Evolutionary conservation across 2,888 invertebrate genomes (phyloP).

Genomic region (Ischnus inquisitorius): DNA sequence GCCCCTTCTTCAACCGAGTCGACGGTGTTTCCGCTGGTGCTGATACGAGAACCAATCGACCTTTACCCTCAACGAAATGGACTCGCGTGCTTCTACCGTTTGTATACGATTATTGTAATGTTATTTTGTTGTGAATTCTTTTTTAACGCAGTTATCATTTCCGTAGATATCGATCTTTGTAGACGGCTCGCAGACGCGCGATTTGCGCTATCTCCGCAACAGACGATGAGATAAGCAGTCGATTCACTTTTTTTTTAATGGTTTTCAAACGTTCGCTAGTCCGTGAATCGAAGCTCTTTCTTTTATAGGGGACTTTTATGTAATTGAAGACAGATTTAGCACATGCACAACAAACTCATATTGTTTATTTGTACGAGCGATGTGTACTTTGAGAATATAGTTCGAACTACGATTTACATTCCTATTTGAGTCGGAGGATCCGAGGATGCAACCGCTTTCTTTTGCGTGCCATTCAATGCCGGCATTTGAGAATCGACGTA

Average conservation of each 20-base stretch:
- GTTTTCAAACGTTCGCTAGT: background rate
- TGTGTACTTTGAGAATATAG: background rate
- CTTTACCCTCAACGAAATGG: background rate
- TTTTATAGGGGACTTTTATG: background rate
- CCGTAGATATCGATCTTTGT: background rate
- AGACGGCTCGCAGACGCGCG: background rate
- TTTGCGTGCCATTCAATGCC: background rate
- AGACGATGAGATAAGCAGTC: background rate
- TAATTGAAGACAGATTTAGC: background rate
- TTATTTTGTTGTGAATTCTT: background rate
- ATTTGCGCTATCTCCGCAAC: background rate
- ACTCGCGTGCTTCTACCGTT: background rate
- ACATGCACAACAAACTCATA: background rate
- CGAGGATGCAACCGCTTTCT: background rate
- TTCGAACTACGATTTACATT: background rate
- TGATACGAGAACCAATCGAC: constrained; percentile 26
- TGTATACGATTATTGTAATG: background rate
- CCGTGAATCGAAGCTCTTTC: no score
- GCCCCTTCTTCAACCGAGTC: constrained; percentile 28
- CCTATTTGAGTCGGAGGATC: background rate
- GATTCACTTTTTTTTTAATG: background rate
- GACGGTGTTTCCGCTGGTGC: constrained; percentile 33
- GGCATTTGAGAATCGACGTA: background rate
- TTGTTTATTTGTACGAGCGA: background rate
- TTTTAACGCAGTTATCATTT: background rate